Percentiles rank a stretch among this genome's conserved stretches.
Conservation (phyloP, 2,888 invertebrate species). For the Noctua fimbriata region DNA sequence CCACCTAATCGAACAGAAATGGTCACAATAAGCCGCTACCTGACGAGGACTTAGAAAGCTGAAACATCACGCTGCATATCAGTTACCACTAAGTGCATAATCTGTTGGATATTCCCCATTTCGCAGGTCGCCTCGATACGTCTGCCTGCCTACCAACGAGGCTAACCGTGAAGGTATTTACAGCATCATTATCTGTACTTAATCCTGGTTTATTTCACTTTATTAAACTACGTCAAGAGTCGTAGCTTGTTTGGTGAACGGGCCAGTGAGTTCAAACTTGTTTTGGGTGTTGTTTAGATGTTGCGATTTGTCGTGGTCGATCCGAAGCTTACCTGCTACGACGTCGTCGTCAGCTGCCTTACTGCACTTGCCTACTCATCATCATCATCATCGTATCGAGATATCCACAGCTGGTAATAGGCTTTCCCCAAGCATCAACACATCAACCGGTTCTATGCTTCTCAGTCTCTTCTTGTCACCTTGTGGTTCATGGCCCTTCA, state of each 20-base stretch:
- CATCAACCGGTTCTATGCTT: background rate
- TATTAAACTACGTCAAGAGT: constrained; percentile 66
- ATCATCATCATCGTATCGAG: background rate
- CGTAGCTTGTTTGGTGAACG: constrained; percentile 56
- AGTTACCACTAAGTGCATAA: constrained; percentile 28
- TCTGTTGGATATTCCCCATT: constrained; percentile 18
- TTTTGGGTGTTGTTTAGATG: constrained; percentile 61
- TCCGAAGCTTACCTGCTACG: background rate
- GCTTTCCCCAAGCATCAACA: background rate
- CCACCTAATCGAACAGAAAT: constrained; percentile 17
- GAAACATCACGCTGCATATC: constrained; percentile 21
- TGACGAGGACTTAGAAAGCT: constrained; percentile 46
- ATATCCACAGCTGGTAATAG: background rate
- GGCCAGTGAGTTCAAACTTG: constrained; percentile 64
- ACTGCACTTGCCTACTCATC: background rate
- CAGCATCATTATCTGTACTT: constrained; percentile 58
- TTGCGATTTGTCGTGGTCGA: constrained; percentile 58
- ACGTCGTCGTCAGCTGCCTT: background rate
- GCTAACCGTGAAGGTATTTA: constrained; percentile 44
- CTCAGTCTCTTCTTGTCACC: background rate
- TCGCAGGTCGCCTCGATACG: constrained; percentile 44
- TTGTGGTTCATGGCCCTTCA: background rate
- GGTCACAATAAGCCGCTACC: constrained; percentile 23
- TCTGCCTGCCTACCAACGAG: constrained; percentile 30
- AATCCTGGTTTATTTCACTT: constrained; percentile 65